phyloP scores from a whole-genome alignment of 2,113 vertebrate genomes.

The Nestor notabilis region DNA sequence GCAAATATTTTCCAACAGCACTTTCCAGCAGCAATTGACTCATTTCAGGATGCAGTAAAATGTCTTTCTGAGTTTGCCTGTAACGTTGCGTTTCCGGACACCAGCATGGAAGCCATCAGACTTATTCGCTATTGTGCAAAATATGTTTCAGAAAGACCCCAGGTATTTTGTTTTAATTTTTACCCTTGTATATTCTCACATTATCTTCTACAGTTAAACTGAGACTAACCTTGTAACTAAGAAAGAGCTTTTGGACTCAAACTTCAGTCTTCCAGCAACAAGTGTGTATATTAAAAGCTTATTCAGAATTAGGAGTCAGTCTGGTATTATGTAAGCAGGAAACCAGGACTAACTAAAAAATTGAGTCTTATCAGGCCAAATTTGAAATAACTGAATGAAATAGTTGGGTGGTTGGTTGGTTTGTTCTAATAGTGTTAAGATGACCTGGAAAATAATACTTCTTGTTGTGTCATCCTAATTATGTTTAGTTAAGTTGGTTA shows the following conservation, averaged over 20 bases:
- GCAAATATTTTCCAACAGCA: slow-evolving; percentile 93
- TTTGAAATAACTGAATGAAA: background rate
- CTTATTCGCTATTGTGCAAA: slow-evolving; percentile 95
- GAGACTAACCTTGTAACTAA: background rate
- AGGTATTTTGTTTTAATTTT: slow-evolving; percentile 72
- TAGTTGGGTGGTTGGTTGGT: background rate
- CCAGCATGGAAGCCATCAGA: slow-evolving; percentile 96
- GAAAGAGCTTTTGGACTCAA: background rate
- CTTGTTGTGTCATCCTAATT: background rate
- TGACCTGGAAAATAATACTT: background rate
- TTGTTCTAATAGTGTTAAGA: background rate
- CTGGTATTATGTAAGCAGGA: background rate
- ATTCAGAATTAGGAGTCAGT: background rate
- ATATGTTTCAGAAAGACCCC: slow-evolving; percentile 92
- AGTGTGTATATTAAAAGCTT: background rate
- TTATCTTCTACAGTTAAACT: background rate
- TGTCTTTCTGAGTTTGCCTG: slow-evolving; percentile 97
- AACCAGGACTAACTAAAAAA: background rate
- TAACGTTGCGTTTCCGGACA: slow-evolving; percentile 94
- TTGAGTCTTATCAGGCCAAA: background rate
- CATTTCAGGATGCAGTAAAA: slow-evolving; percentile 97
- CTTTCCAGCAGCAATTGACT: slow-evolving; percentile 95
- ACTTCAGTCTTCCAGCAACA: background rate
- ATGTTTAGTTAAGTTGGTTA: background rate
- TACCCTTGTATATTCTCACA: background rate